phyloP scores from a whole-genome alignment of 2,113 vertebrate genomes.

The Galeopterus variegatus region DNA sequence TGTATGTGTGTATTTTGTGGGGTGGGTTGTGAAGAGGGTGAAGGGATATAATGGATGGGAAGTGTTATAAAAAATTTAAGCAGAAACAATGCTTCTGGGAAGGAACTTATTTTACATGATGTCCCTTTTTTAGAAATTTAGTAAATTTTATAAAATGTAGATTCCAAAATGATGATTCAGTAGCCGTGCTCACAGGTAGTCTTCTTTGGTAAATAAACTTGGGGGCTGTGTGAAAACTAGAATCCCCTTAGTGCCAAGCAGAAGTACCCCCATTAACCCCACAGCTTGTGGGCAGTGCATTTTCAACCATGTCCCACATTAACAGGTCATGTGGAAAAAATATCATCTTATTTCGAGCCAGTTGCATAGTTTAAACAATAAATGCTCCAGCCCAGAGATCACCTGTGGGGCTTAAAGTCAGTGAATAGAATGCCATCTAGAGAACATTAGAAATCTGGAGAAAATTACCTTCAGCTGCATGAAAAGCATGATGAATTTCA shows the following conservation, averaged over 20 bases:
- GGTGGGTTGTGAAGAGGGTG: background rate
- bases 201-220: slow-evolving; percentile 74
- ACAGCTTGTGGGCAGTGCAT: background rate
- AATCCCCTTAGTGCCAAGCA: slow-evolving; percentile 30
- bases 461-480: slow-evolving; percentile 73
- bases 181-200: background rate
- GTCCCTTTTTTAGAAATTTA: slow-evolving; percentile 59
- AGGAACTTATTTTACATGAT: slow-evolving; percentile 72
- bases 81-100: slow-evolving; percentile 70
- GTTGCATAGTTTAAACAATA: slow-evolving; percentile 75
- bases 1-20: background rate
- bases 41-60: background rate
- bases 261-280: slow-evolving; percentile 64
- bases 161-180: background rate
- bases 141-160: slow-evolving; percentile 69
- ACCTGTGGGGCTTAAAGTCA: slow-evolving; percentile 60
- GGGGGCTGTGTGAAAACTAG: background rate
- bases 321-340: slow-evolving; percentile 69
- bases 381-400: slow-evolving; percentile 66
- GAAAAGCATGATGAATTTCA: slow-evolving; percentile 74
- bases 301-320: slow-evolving; percentile 48
- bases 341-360: slow-evolving; percentile 71
- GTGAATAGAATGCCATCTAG: slow-evolving; percentile 57
- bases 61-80: background rate
- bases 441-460: slow-evolving; percentile 61